Evolutionary conservation across 2,113 vertebrate genomes (phyloP).

Genomic region (Callocephalon fimbriatum): DNA sequence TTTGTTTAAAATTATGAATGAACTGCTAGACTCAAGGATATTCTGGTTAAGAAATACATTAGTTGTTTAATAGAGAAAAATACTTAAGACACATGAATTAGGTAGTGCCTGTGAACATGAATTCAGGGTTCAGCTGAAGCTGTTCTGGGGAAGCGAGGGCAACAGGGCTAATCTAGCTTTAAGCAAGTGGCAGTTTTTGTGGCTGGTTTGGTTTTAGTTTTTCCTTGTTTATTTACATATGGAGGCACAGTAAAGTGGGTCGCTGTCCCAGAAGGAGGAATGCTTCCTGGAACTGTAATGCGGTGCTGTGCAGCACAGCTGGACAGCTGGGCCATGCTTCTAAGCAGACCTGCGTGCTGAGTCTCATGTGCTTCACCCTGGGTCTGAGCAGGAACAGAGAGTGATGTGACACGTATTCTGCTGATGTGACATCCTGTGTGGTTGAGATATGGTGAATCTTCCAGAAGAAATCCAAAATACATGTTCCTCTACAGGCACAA

Average conservation of each 20-base stretch:
- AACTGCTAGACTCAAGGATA: not conserved
- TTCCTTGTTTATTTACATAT: not conserved
- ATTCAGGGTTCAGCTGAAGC: not conserved
- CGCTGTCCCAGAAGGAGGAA: not conserved
- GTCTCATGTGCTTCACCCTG: not conserved
- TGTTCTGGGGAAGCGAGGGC: not conserved
- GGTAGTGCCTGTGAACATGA: not conserved
- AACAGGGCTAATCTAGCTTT: not conserved
- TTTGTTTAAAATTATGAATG: not conserved
- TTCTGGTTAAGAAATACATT: not conserved
- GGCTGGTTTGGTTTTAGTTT: not conserved
- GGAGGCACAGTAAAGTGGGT: not conserved
- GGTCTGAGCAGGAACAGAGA: not conserved
- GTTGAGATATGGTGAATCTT: not conserved
- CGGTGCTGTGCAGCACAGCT: not conserved
- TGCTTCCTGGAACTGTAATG: not conserved
- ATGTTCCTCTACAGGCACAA: not conserved
- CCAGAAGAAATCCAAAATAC: not conserved
- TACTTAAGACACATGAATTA: not conserved
- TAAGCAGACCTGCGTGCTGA: not conserved
- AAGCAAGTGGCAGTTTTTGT: not conserved
- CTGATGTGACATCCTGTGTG: not conserved
- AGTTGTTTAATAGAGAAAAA: not conserved
- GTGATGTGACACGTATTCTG: not conserved
- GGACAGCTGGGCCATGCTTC: not conserved